A percentile compares a stretch with the other conserved stretches of the same genome.
These are phyloP conservation scores for Scolanthus callimorphus DNA, from an alignment of 92 coral and sea anemone species.

Conservation along the genomic window DNA sequence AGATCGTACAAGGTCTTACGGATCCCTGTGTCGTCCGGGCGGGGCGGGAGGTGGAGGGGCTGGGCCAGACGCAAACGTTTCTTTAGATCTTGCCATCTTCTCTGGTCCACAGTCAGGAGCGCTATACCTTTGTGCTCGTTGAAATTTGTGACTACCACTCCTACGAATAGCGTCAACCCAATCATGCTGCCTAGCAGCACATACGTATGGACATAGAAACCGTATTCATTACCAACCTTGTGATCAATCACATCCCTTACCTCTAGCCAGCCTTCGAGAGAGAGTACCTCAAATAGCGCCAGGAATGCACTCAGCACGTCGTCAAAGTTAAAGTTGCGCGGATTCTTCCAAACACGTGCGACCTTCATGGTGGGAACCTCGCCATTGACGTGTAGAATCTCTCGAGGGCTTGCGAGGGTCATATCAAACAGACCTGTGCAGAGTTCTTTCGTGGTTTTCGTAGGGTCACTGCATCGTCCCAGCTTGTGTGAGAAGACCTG, in stretches of 20 bases:
- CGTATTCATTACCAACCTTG: slow-evolving; percentile 46
- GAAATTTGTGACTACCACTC: slow-evolving; percentile 93
- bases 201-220: slow-evolving; percentile 82
- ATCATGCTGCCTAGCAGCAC: slow-evolving; percentile 95
- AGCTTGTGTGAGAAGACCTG: slow-evolving; percentile 86
- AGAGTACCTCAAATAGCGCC: slow-evolving; percentile 93
- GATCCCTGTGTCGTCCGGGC: slow-evolving; percentile 84
- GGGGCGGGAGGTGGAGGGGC: slow-evolving; percentile 92
- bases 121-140: slow-evolving; percentile 98
- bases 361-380: slow-evolving; percentile 57
- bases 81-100: slow-evolving; percentile 97
- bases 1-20: slow-evolving; percentile 74
- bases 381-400: slow-evolving; percentile 51
- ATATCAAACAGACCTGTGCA: slow-evolving; percentile 69
- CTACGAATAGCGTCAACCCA: slow-evolving; percentile 93
- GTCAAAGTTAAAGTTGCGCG: slow-evolving; percentile 88
- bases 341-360: slow-evolving; percentile 92
- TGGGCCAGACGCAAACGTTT: slow-evolving; percentile 91
- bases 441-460: not conserved
- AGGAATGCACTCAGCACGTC: slow-evolving; percentile 68
- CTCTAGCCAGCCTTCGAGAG: slow-evolving; percentile 98
- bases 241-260: slow-evolving; percentile 65
- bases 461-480: slow-evolving; percentile 76
- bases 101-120: slow-evolving; percentile 91
- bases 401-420: slow-evolving; percentile 68